A percentile compares a stretch with the other conserved stretches of the same genome.
Conservation (phyloP, 2,888 invertebrate genomes). For the Dioctria rufipes region DNA sequence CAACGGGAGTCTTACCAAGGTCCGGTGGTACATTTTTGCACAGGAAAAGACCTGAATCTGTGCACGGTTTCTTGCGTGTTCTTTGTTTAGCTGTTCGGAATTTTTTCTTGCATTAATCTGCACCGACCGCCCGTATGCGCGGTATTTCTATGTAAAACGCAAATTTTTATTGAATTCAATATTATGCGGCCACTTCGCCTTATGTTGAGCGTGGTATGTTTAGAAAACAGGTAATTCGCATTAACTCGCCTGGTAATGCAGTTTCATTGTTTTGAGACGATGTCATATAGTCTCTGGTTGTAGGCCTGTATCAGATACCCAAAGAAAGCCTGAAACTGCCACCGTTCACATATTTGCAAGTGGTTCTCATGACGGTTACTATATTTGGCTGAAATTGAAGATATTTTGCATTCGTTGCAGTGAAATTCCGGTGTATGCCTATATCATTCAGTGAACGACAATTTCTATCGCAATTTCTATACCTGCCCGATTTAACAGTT, state of each 20-base stretch:
- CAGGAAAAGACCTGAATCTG: not conserved
- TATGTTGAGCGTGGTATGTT: conserved; percentile 15
- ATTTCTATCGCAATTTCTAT: conserved; percentile 25
- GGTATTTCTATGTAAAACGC: conserved; percentile 29
- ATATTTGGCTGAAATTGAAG: conserved; percentile 44
- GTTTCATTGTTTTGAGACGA: conserved; percentile 44
- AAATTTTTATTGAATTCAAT: conserved; percentile 33
- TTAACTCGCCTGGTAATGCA: conserved; percentile 23
- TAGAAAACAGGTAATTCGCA: conserved; percentile 27
- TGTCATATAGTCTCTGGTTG: conserved; percentile 12
- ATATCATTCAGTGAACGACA: not conserved
- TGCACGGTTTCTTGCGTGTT: not conserved
- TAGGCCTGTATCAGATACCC: not conserved
- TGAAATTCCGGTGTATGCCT: conserved; percentile 7
- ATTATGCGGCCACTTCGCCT: conserved; percentile 14
- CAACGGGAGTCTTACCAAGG: conserved; percentile 9
- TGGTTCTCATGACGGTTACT: conserved; percentile 30
- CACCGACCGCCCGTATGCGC: not conserved
- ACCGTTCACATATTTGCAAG: conserved; percentile 15
- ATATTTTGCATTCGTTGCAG: conserved; percentile 38
- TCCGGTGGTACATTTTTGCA: not conserved
- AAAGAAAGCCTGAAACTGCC: conserved; percentile 5
- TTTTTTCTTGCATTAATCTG: conserved; percentile 34
- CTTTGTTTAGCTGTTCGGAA: conserved; percentile 8
- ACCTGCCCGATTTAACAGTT: conserved; percentile 1